Evolutionary conservation across 2,888 invertebrate genomes (phyloP), one percentile per base, ranked within the genome.

Genomic region (Anthoptus insignis): DNA sequence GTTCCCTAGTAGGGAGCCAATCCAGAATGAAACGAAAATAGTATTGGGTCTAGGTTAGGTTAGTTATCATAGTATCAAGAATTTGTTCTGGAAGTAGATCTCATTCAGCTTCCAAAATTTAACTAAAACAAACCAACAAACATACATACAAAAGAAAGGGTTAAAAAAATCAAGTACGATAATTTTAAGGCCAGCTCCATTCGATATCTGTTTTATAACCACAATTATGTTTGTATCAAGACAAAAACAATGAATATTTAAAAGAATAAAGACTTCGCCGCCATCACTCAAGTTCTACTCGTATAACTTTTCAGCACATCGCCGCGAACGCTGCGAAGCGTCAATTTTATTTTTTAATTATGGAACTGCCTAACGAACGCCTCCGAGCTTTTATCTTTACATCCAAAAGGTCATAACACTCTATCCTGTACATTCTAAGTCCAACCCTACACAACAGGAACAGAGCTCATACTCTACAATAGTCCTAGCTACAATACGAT

Each of bases 261-360:
- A 68, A 69, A 73, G 72, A 64, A 52, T 71, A 68, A 69, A 73
- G 72, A 64, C 53, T 71, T 72, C 76, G 75, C 75, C 69, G 68
- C 76, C 81, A 81, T 81, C 78, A 77, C 72, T 81, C 79, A 78
- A 74, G 67, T 72, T 72, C 69, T 74, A 76, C 77, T 75, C 79
- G 73, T 72, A 73, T 80, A 81, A 84, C 80, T 82, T 85, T 88
- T 89, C 87, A 87, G 80, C 86, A 82, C 82, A 78, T 81, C 79
- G 76, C 76, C 75, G 72, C 64, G 75, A 71, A 58, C 67, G 73
- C 78, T 71, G 37, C 37, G 75, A 67, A 70, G 76, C 81, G 84
- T 83, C 85, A 86, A 82, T 87, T 89, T 86, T 81, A 84, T 82
- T 86, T 85, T 85, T 86, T 86, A 89, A 89, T 89, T 88, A 89